Base-by-base conservation (phyloP, 1,140 invertebrate genomes). In the Dendrolimus punctatus region DNA sequence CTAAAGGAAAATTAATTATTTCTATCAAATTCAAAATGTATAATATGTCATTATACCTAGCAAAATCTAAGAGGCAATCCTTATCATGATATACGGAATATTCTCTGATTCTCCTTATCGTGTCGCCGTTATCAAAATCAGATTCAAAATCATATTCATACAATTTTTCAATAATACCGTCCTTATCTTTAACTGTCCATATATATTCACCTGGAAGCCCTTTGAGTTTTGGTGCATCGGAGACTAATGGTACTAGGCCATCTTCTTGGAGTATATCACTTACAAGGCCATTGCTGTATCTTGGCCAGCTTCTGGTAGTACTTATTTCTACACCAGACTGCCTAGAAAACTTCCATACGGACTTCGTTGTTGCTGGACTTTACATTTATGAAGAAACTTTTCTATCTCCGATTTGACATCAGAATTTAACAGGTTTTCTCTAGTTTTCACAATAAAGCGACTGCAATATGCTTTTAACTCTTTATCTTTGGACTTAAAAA, bases 1-100 rank as follows among this genome's bases (percentile, higher is more conserved):
- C n/a, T n/a, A n/a, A n/a, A n/a, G n/a, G n/a, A n/a, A n/a, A n/a
- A n/a, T n/a, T n/a, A 2, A 23, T 23, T 23, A 23, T 23, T 23
- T 23, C 23, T 23, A 23, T 23, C 23, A 23, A 23, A 23, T 23
- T 23, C 23, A 23, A 23, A 23, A 23, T 23, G 23, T 23, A 23
- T 23, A 3, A 23, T 23, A 23, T 23, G 23, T 23, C 46, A 39
- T 36, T 37, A 55, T 45, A 52, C 73, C 53, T 66, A 9, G 57
- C 46, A 57, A 58, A 71, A 67, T 81, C 76, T 48, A 83, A 62
- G n/a, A 83, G 51, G 46, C 76, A 80, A 47, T 85, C 78, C 47
- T 75, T 79, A 57, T 83, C 81, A 46, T 68, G 67, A 59, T 80
- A 81, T 41, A 85, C 81, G 36, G 81, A 77, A 68, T 85, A 85